Base-by-base conservation (phyloP, 1,140 invertebrate genomes). In the Pachyrhynchus sulphureomaculatus region DNA sequence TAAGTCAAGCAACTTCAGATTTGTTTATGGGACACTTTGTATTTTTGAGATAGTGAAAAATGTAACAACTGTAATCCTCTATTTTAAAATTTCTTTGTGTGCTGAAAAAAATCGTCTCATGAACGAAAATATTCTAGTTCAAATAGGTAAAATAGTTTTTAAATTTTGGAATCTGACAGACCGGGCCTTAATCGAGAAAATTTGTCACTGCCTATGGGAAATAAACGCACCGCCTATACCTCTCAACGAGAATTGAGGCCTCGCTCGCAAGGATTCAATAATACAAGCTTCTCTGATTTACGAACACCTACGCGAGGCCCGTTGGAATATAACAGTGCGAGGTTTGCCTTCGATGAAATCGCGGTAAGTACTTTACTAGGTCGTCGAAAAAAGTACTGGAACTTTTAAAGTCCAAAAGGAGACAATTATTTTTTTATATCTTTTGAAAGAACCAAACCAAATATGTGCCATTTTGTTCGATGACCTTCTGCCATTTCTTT, bases 161-260 rank as follows among this genome's bases (percentile, higher is more conserved):
- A n/a, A n/a, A 44, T 57, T 17, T 33, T 68, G 68, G 68, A 70
- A 33, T 62, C 54, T 45, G 67, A 65, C 55, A 32, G 62, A 33
- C 42, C 55, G 3, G 29, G 52, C 20, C 55, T 69, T 3, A 75
- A 59, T 55, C 61, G 75, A 44, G 75, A 75, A 52, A 73, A 72
- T 56, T 58, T 75, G 61, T 71, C 71, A 34, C 64, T 76, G 33
- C 73, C 73, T 47, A 72, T 72, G 66, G 64, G 67, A 15, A 62
- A 47, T 33, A 44, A 29, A 55, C 69, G 71, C 3, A 81, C 82
- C 2, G 82, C 83, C 2, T 82, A 82, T 9, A 83, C 84, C 59
- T 83, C 83, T 2, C 82, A 83, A 57, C 73, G 83, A 26, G 82
- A 84, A 61, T 73, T 76, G 2, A 71, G 82, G 15, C 83, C 83